phyloP scores from a whole-genome alignment of 2,888 invertebrate species.

The Blera fallax region DNA sequence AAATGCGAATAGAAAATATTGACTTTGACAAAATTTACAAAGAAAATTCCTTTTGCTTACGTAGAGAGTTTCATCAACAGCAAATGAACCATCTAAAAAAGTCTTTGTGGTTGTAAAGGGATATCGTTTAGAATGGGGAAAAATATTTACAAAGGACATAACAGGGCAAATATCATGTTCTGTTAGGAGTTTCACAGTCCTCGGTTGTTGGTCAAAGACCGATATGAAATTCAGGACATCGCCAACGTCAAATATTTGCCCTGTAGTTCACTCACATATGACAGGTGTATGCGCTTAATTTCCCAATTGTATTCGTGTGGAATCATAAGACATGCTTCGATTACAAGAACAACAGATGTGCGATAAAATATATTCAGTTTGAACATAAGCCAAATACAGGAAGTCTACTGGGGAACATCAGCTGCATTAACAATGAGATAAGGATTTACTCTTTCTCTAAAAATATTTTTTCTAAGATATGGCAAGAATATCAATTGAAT shows the following conservation, averaged over 20 bases:
- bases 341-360: background rate
- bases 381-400: background rate
- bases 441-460: background rate
- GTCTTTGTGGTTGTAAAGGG: background rate
- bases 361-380: background rate
- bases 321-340: background rate
- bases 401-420: background rate
- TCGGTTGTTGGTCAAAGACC: background rate
- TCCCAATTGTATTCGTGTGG: slow-evolving; percentile 9
- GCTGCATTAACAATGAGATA: background rate
- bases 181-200: background rate
- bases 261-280: slow-evolving; percentile 6
- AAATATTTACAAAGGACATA: background rate
- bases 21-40: background rate
- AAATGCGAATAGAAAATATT: background rate
- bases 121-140: background rate
- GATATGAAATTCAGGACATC: background rate
- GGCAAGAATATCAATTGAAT: background rate
- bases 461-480: background rate
- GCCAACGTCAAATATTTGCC: slow-evolving; percentile 10
- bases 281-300: background rate
- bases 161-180: background rate
- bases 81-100: background rate
- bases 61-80: background rate
- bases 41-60: background rate